Percentiles rank a stretch among this genome's conserved stretches.
Evolutionary conservation across 2,113 vertebrate species (phyloP).

Genomic region (Melanotaenia duboulayi): DNA sequence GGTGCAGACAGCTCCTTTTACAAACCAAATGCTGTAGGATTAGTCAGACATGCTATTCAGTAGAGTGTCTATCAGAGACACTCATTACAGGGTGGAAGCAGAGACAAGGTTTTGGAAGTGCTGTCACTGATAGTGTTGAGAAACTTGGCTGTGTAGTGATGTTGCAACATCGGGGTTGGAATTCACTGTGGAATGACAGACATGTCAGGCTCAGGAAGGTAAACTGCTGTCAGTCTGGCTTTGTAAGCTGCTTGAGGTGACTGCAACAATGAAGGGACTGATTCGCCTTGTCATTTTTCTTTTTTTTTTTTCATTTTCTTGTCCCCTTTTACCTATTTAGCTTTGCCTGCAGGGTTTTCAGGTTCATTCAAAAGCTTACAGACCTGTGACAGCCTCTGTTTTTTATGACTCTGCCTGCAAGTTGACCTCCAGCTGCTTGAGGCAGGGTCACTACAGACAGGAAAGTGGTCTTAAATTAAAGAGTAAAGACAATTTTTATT

Average conservation of each 20-base stretch:
- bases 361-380: constrained; percentile 6
- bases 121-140: constrained; percentile 39
- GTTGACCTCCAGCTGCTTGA: constrained; percentile 48
- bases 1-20: constrained; percentile 46
- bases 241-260: constrained; percentile 29
- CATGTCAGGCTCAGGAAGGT: constrained; percentile 31
- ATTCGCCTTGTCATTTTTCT: constrained; percentile 35
- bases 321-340: constrained; percentile 36
- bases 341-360: constrained; percentile 23
- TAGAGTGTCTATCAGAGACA: constrained; percentile 36
- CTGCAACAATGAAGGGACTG: constrained; percentile 26
- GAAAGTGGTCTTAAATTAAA: constrained; percentile 53
- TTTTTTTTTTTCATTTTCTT: too few relatives aligned
- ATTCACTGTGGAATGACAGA: constrained; percentile 40
- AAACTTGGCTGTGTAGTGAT: background rate
- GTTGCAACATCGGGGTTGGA: constrained; percentile 32
- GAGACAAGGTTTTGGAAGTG: constrained; percentile 14
- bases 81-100: constrained; percentile 42
- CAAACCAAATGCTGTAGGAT: constrained; percentile 20
- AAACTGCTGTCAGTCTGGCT: constrained; percentile 57
- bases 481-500: constrained; percentile 35
- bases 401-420: constrained; percentile 59
- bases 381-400: constrained; percentile 33
- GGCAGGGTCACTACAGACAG: constrained; percentile 40
- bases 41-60: constrained; percentile 39